These are phyloP conservation scores for Aspidapion aeneum DNA, from an alignment of 2,888 invertebrate species.

Conservation along the genomic window DNA sequence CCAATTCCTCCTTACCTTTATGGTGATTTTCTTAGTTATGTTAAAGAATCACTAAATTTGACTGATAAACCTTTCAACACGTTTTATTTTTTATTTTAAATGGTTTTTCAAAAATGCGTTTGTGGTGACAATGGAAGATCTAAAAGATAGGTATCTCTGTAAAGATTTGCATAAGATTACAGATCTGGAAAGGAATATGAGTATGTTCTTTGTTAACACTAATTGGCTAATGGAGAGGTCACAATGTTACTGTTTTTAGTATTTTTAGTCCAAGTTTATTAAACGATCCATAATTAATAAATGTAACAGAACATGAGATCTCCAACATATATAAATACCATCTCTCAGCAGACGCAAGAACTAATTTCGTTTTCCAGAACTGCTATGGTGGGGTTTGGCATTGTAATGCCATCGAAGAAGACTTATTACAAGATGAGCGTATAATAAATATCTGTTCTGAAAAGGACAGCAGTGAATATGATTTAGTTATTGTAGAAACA, in stretches of 20 bases:
- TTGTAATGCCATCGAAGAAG: neutral
- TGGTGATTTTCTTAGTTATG: constrained; percentile 32
- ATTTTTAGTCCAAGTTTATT: constrained; percentile 46
- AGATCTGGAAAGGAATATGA: constrained; percentile 47
- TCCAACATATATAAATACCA: constrained; percentile 36
- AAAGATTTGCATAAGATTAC: constrained; percentile 29
- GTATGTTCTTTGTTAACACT: constrained; percentile 51
- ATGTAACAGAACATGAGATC: constrained; percentile 46
- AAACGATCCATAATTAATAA: constrained; percentile 41
- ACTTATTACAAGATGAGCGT: neutral
- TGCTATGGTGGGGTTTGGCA: neutral
- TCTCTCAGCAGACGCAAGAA: neutral
- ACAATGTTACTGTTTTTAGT: constrained; percentile 47
- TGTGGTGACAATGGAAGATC: neutral
- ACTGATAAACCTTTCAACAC: too few relatives aligned
- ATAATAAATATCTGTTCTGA: neutral
- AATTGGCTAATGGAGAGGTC: constrained; percentile 49
- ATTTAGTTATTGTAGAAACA: constrained; percentile 20
- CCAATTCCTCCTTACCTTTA: constrained; percentile 30
- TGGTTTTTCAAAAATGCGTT: neutral
- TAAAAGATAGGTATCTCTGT: constrained; percentile 22
- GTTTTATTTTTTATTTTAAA: neutral
- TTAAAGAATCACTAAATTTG: too few relatives aligned
- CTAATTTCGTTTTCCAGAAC: neutral
- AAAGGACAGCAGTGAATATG: constrained; percentile 11